These are phyloP conservation scores for human DNA, from an alignment of 2,113 vertebrate genomes.

Conservation along the genomic window DNA sequence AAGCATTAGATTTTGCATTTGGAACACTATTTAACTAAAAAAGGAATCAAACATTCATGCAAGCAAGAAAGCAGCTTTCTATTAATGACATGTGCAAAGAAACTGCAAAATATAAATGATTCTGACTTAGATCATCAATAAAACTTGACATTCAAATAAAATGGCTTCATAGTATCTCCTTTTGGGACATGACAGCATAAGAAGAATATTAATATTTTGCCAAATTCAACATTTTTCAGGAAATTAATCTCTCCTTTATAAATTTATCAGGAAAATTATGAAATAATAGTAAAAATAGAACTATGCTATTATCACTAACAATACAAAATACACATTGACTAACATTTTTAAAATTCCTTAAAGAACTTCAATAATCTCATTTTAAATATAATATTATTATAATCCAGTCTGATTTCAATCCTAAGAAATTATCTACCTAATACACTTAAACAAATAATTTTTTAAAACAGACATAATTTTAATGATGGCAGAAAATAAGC, in stretches of 20 bases:
- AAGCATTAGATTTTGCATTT: slow-evolving; percentile 76
- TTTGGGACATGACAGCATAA: slow-evolving; percentile 17
- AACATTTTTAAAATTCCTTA: slow-evolving; percentile 35
- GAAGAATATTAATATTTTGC: slow-evolving; percentile 54
- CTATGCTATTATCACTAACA: slow-evolving; percentile 22
- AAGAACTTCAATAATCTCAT: neutral
- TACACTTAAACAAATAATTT: neutral
- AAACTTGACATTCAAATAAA: slow-evolving; percentile 63
- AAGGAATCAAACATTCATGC: slow-evolving; percentile 65
- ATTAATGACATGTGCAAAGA: slow-evolving; percentile 62
- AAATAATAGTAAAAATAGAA: slow-evolving; percentile 38
- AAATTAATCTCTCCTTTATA: slow-evolving; percentile 43
- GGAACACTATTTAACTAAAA: slow-evolving; percentile 73
- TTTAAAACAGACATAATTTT: neutral
- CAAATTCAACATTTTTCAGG: slow-evolving; percentile 56
- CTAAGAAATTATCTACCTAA: neutral
- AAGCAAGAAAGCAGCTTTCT: slow-evolving; percentile 59
- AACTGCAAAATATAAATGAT: slow-evolving; percentile 63
- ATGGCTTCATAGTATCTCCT: slow-evolving; percentile 24
- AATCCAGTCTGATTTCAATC: neutral
- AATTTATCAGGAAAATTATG: slow-evolving; percentile 34
- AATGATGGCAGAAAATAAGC: neutral
- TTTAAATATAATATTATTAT: slow-evolving; percentile 19
- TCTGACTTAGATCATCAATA: slow-evolving; percentile 64
- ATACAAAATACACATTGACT: neutral